Evolutionary conservation across 2,888 invertebrate genomes (phyloP), one percentile per base, ranked within the genome.

Genomic region (Diadromus collaris): DNA sequence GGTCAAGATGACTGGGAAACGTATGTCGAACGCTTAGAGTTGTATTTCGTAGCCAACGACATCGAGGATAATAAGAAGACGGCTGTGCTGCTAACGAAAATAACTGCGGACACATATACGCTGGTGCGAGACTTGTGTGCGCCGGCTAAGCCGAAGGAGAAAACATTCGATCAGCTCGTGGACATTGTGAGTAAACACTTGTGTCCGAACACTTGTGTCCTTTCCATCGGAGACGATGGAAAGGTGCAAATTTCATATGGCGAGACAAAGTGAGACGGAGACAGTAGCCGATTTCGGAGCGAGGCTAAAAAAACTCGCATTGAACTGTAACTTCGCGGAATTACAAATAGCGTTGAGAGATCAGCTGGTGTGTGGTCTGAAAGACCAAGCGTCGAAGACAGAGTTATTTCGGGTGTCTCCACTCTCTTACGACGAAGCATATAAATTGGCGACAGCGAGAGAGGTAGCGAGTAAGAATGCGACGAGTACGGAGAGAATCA

Each of bases 331-430:
- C 41, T 83, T 79, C 54, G 9, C 60, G 9, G 72, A 79, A 27
- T 38, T 82, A n/a, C 69, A 69, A 21, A 44, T 56, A 10, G 81
- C 79, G 1, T 54, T 83, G 19, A 24, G 81, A 44, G 85, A 84
- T 72, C 81, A 83, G 34, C 70, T 81, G 3, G 74, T 83, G 0
- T 78, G 76, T 51, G 58, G 58, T 6, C 13, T 81, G 16, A 38
- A 60, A 5, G 70, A 79, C 10, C 32, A 78, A 46, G 78, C 76
- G 1, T 76, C 76, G 24, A 24, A 56, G 32, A 27, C 78, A 1
- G 6, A n/a, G 16, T 24, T 76, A 2, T 78, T 78, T 27, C 38
- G 58, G 10, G 65, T 27, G 10, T 65, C 71, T 38, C 60, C 61
- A 2, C 29, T 76, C 24, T 70, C 67, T 19, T 79, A 41, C 64